phyloP scores from a whole-genome alignment of 1,140 invertebrate genomes.

The Tribolium madens region DNA sequence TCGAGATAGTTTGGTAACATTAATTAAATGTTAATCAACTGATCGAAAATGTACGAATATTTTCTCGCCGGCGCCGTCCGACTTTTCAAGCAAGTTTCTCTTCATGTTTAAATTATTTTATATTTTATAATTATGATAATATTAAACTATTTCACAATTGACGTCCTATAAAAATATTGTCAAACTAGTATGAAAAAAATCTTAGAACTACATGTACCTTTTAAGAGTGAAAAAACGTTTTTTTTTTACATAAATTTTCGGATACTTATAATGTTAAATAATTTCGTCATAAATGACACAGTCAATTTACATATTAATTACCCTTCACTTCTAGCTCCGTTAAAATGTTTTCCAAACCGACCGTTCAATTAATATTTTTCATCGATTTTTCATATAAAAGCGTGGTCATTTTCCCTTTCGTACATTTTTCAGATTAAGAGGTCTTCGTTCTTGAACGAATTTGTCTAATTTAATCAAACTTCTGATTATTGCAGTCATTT shows the following conservation, averaged over 20 bases:
- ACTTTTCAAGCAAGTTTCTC: conserved; percentile 35
- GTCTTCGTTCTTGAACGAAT: background rate
- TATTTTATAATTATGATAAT: conserved; percentile 37
- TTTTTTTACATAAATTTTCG: conserved; percentile 10
- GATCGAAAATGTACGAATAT: conserved; percentile 37
- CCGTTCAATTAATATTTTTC: conserved; percentile 41
- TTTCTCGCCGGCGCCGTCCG: conserved; percentile 27
- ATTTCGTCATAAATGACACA: conserved; percentile 45
- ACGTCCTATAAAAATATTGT: background rate
- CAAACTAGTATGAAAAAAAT: background rate
- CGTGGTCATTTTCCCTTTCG: conserved; percentile 7
- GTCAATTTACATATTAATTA: conserved; percentile 44
- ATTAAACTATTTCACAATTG: conserved; percentile 36
- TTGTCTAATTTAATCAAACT: background rate
- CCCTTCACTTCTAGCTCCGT: conserved; percentile 42
- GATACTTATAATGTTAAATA: conserved; percentile 40
- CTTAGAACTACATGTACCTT: background rate
- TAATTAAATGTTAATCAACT: conserved; percentile 34
- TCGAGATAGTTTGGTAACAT: conserved; percentile 25
- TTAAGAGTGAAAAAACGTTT: background rate
- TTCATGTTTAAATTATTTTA: conserved; percentile 37
- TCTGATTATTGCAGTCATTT: background rate
- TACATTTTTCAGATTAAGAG: background rate
- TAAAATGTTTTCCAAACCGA: conserved; percentile 42
- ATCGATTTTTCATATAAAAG: conserved; percentile 12